Base-by-base conservation (phyloP, 2,113 vertebrate species). In the Cynocephalus volans region DNA sequence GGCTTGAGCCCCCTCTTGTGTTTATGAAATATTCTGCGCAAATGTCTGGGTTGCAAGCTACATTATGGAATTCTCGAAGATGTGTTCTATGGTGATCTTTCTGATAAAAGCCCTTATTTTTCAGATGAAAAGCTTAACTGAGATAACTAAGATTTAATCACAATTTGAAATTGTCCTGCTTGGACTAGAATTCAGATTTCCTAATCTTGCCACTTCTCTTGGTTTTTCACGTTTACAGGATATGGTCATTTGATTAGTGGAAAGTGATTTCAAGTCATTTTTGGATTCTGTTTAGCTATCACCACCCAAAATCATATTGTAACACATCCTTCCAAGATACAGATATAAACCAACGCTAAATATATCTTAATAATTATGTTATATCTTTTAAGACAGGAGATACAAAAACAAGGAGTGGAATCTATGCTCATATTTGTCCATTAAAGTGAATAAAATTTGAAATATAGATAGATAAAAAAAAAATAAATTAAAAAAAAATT, bases 141-240 rank as follows among this genome's bases (percentile, higher is more conserved):
- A 92, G 33, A 70, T 81, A 85, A 52, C 58, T 31, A 72, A 84
- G 31, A n/a, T 82, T 64, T 79, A 92, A 86, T 88, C 93, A 81
- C 14, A 56, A 88, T 93, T 97, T 88, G 56, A 96, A 93, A 80
- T 81, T 94, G 21, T 33, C 45, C 50, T 81, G 31, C 17, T 97
- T 83, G 28, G 19, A 31, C 26, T 83, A 33, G 62, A 93, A 82
- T 92, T 90, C 67, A 88, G 88, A 81, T 67, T 41, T 97, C 17
- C 54, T 81, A 67, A 90, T 54, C 85, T 89, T 76, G n/a, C 48
- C 24, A 48, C 11, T 19, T 91, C 88, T 83, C 26, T n/a, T 65
- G n/a, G n/a, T 79, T 87, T 88, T 96, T 73, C 24, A 88, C 26
- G 73, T 88, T 72, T 62, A 73, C 3, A 73, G 75, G 76, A 91